A percentile compares a stretch with the other conserved stretches of the same genome.
Evolutionary conservation across 2,797 vertebrate genomes (phyloP).

Genomic region (Lepus oiostolus): DNA sequence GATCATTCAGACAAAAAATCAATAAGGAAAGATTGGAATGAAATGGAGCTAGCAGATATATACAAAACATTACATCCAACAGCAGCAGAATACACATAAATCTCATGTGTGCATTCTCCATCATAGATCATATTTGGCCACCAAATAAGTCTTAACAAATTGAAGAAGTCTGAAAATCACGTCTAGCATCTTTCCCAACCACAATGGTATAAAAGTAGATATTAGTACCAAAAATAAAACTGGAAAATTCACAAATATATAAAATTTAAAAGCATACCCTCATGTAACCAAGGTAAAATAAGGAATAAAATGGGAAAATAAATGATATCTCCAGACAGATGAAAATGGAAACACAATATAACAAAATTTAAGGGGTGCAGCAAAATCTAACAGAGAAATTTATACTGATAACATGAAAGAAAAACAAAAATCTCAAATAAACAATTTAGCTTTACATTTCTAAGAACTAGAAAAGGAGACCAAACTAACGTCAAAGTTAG

Average conservation of each 20-base stretch:
- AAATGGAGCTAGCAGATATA: not conserved
- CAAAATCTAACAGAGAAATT: too few relatives aligned
- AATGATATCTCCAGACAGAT: not conserved
- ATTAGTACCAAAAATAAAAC: not conserved
- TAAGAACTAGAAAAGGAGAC: too few relatives aligned
- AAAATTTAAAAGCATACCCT: not conserved
- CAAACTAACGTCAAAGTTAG: too few relatives aligned
- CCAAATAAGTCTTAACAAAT: not conserved
- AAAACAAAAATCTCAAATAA: too few relatives aligned
- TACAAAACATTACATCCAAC: not conserved
- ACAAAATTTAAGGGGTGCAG: too few relatives aligned
- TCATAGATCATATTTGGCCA: not conserved
- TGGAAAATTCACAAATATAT: not conserved
- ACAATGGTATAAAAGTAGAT: not conserved
- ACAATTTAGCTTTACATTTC: too few relatives aligned
- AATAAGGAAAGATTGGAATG: not conserved
- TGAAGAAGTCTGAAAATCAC: not conserved
- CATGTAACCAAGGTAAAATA: not conserved
- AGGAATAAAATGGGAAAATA: not conserved
- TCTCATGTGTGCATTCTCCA: not conserved
- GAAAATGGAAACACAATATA: too few relatives aligned
- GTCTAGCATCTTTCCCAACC: not conserved
- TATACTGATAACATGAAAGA: too few relatives aligned
- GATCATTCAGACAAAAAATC: not conserved
- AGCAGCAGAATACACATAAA: not conserved